Evolutionary conservation across 2,888 invertebrate genomes (phyloP), one percentile per base, ranked within the genome.

Genomic region (Drosophila prostipennis): DNA sequence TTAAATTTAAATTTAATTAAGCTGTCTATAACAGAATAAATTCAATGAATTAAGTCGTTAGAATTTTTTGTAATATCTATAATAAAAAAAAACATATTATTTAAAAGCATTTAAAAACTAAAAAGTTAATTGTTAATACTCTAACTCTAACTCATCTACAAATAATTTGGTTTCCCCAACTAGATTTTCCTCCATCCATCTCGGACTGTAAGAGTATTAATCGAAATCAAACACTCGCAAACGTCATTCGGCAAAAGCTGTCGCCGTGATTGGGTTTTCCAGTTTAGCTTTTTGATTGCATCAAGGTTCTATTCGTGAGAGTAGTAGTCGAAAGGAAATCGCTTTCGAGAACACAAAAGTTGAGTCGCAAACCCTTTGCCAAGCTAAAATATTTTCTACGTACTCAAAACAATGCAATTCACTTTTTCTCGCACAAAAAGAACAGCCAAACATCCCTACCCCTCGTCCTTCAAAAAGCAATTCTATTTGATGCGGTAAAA

Each of bases 201-300:
- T 6, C 10, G 3, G 7, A 14, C 3, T 13, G 56, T 69, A 74
- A 63, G 55, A 76, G 67, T 63, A 74, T 85, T 72, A 83, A 79
- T 82, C 73, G 59, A 83, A 87, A 71, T 82, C 88, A 82, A 85
- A 85, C 86, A 83, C 82, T 82, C 51, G 14, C 57, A 56, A 73
- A 68, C 71, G 54, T 61, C 73, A 78, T 74, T 80, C 55, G 55
- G 55, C 23, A 29, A 60, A 74, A 51, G 37, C 53, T 51, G 43
- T 72, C 16, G 16, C 55, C 14, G 19, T 55, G 64, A 55, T 69
- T 69, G 68, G 23, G 53, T 68, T 68, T 68, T 57, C 29, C 23
- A 34, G 34, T 53, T 56, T 61, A 49, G 29, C 26, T 56, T 55
- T 76, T 74, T 69, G 74, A 82, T 79, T 77, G 80, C 76, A 52